A percentile compares a stretch with the other conserved stretches of the same genome.
These are phyloP conservation scores for Brienomyrus longianalis DNA, from an alignment of 2,113 vertebrate genomes.

Conservation along the genomic window DNA sequence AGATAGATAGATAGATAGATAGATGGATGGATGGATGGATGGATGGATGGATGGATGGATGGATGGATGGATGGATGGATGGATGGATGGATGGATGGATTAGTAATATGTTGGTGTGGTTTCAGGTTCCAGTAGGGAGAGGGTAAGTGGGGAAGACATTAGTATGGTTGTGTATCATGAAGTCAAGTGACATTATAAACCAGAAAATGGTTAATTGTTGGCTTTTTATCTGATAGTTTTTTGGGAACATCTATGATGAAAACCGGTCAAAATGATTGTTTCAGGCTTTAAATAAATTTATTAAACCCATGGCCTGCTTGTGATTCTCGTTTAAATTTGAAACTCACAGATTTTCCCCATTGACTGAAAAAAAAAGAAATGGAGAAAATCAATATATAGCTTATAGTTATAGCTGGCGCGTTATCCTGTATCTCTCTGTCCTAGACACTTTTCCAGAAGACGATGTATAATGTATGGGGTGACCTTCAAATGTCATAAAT, in stretches of 20 bases:
- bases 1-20: background rate
- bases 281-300: conserved; percentile 43
- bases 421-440: conserved; percentile 81
- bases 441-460: conserved; percentile 85
- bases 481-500: conserved; percentile 99
- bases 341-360: conserved; percentile 57
- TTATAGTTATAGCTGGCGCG: conserved; percentile 74
- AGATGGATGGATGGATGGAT: background rate
- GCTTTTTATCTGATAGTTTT: conserved; percentile 2
- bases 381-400: conserved; percentile 60
- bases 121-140: background rate
- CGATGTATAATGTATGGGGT: conserved; percentile 95
- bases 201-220: conserved; percentile 1
- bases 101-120: background rate
- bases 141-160: background rate
- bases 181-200: conserved; percentile 1
- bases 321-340: conserved; percentile 54
- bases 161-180: background rate
- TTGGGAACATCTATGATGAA: conserved; percentile 13
- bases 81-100: background rate
- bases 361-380: conserved; percentile 50
- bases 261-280: conserved; percentile 31
- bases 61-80: background rate
- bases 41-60: background rate
- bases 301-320: conserved; percentile 46